Evolutionary conservation across 2,113 vertebrate genomes (phyloP).

Genomic region (Eudorcas thomsonii): DNA sequence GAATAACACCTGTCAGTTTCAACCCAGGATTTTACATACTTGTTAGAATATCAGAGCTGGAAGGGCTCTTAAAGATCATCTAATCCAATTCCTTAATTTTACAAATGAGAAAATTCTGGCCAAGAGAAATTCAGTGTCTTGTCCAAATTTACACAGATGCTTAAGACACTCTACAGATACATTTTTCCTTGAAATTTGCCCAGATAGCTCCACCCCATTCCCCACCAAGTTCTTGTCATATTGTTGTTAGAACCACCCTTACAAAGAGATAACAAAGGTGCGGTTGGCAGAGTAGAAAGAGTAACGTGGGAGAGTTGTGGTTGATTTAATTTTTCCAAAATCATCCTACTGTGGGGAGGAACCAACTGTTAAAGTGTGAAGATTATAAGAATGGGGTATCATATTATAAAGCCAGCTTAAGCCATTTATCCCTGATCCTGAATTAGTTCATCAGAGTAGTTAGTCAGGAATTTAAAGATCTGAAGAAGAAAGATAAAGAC

Average conservation of each 20-base stretch:
- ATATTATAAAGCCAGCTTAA: constrained; percentile 8
- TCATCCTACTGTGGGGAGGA: not conserved
- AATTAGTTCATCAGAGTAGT: constrained; percentile 24
- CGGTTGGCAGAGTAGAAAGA: not conserved
- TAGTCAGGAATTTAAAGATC: not conserved
- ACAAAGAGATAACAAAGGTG: not conserved
- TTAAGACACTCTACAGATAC: not conserved
- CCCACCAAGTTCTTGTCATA: not conserved
- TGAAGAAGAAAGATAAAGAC: not conserved
- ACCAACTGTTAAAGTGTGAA: constrained; percentile 13
- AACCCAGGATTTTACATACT: not conserved
- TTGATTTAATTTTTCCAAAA: not conserved
- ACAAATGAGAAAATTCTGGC: constrained; percentile 43
- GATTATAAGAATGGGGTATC: not conserved
- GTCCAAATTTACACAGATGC: constrained; percentile 21
- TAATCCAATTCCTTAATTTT: constrained; percentile 36
- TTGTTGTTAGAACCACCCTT: not conserved
- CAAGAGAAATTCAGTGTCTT: constrained; percentile 9
- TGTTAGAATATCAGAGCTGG: constrained; percentile 34
- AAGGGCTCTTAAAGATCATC: not conserved
- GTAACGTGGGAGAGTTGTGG: not conserved
- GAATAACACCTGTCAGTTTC: constrained; percentile 5
- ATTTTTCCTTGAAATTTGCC: not conserved
- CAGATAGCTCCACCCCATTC: not conserved
- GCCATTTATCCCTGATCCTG: not conserved